Evolutionary conservation across 2,797 vertebrate genomes (phyloP).

Genomic region (Euthynnus affinis): DNA sequence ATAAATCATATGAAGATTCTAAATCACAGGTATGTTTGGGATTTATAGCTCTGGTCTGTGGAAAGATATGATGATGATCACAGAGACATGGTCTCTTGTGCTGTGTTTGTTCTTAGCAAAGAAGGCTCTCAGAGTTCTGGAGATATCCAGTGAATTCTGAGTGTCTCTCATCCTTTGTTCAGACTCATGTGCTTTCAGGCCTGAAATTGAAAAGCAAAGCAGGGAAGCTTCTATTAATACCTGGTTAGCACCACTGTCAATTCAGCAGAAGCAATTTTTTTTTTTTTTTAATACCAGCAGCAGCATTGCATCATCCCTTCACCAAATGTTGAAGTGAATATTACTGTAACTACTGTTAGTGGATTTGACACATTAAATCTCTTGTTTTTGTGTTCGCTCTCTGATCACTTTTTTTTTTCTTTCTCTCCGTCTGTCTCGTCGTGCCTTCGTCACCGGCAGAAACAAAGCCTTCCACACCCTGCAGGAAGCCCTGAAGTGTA

Average conservation of each 20-base stretch:
- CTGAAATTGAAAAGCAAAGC: slow-evolving; percentile 76
- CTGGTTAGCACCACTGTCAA: slow-evolving; percentile 59
- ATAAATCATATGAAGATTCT: background rate
- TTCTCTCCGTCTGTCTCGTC: background rate
- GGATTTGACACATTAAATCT: background rate
- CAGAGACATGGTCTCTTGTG: no score
- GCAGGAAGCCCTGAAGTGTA: slow-evolving; percentile 96
- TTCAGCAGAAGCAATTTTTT: slow-evolving; percentile 40
- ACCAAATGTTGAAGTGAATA: slow-evolving; percentile 2
- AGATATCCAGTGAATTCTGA: background rate
- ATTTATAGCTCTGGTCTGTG: background rate
- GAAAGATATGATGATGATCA: background rate
- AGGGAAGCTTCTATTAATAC: slow-evolving; percentile 72
- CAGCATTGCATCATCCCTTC: background rate
- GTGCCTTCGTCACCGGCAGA: slow-evolving; percentile 71
- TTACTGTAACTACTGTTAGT: background rate
- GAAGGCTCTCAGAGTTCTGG: background rate
- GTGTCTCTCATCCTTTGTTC: slow-evolving; percentile 45
- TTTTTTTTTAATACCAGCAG: background rate
- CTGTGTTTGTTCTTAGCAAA: background rate
- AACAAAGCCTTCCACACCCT: slow-evolving; percentile 94
- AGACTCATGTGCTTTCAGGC: slow-evolving; percentile 69
- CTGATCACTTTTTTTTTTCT: background rate
- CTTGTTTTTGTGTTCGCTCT: background rate
- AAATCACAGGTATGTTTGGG: background rate